A percentile compares a stretch with the other conserved stretches of the same genome.
Evolutionary conservation across 2,797 vertebrate genomes (phyloP).

Genomic region (Pseudomugil tenellus): DNA sequence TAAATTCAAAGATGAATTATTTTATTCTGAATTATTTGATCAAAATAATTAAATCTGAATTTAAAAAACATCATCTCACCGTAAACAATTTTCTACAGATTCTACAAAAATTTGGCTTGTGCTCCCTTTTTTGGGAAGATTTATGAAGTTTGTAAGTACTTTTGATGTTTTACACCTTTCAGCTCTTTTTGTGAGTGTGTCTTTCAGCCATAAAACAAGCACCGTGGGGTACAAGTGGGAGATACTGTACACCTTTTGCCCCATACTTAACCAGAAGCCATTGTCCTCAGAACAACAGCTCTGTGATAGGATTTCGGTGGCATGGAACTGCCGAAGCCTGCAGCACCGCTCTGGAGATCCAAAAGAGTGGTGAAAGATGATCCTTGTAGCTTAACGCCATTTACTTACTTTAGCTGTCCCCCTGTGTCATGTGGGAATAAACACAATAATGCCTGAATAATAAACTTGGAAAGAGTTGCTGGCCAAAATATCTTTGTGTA

Average conservation of each 20-base stretch:
- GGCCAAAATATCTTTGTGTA: slow-evolving; percentile 21
- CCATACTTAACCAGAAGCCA: slow-evolving; percentile 65
- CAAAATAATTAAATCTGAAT: too few species aligned
- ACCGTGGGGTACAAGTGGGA: slow-evolving; percentile 45
- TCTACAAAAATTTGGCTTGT: background rate
- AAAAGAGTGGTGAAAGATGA: slow-evolving; percentile 75
- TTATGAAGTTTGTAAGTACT: slow-evolving; percentile 21
- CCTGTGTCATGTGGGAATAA: slow-evolving; percentile 56
- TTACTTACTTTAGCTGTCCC: slow-evolving; percentile 64
- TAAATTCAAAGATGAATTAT: too few species aligned
- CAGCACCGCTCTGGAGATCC: slow-evolving; percentile 57
- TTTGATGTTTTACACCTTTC: slow-evolving; percentile 55
- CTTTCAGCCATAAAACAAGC: slow-evolving; percentile 42
- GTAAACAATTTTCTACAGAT: background rate
- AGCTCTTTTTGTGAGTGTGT: slow-evolving; percentile 37
- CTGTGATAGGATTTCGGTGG: slow-evolving; percentile 72
- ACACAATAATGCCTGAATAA: slow-evolving; percentile 51
- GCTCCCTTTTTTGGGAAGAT: slow-evolving; percentile 35
- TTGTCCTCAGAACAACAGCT: slow-evolving; percentile 77
- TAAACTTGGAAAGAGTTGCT: slow-evolving; percentile 43
- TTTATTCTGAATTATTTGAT: too few species aligned
- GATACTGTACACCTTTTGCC: slow-evolving; percentile 63
- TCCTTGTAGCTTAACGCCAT: slow-evolving; percentile 71
- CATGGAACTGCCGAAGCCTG: slow-evolving; percentile 59
- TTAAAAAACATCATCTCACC: too few species aligned